Percentiles rank a stretch among this genome's conserved stretches.
These are phyloP conservation scores for Auanema freiburgensis DNA, from an alignment of 2,888 invertebrate species.

Conservation along the genomic window DNA sequence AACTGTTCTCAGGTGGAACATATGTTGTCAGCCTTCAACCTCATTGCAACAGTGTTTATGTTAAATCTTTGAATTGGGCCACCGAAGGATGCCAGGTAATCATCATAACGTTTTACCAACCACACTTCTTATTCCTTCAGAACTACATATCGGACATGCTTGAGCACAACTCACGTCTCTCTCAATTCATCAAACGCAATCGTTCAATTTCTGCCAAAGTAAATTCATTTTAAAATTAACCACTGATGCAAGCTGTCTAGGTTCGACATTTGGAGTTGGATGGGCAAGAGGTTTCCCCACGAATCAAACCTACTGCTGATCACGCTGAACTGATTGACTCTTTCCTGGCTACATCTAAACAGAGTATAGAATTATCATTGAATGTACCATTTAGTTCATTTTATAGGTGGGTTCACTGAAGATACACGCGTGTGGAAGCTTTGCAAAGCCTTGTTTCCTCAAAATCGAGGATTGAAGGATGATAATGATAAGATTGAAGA, in stretches of 20 bases:
- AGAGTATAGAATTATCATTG: constrained; percentile 13
- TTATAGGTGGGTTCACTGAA: constrained; percentile 22
- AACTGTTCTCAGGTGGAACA: constrained; percentile 19
- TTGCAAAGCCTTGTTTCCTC: constrained; percentile 35
- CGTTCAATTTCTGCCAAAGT: constrained; percentile 20
- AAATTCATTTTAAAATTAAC: too few species aligned
- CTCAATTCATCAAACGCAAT: constrained; percentile 19
- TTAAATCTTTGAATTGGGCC: constrained; percentile 7
- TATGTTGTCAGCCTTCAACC: constrained; percentile 24
- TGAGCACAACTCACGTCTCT: constrained; percentile 27
- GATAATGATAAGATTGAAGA: constrained; percentile 17
- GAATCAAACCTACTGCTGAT: constrained; percentile 25
- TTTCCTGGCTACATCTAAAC: constrained; percentile 26
- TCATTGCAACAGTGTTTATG: constrained; percentile 7
- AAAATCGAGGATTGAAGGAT: constrained; percentile 14
- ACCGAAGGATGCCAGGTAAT: constrained; percentile 13
- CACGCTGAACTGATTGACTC: constrained; percentile 28
- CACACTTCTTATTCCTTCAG: constrained; percentile 12
- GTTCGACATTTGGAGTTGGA: constrained; percentile 25
- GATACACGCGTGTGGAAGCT: constrained; percentile 41
- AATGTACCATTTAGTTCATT: too few species aligned
- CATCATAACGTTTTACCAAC: too few species aligned
- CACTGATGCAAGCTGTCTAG: constrained; percentile 3
- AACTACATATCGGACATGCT: constrained; percentile 28
- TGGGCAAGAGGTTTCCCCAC: constrained; percentile 21